Evolutionary conservation across 2,113 vertebrate species (phyloP).

Genomic region (human): DNA sequence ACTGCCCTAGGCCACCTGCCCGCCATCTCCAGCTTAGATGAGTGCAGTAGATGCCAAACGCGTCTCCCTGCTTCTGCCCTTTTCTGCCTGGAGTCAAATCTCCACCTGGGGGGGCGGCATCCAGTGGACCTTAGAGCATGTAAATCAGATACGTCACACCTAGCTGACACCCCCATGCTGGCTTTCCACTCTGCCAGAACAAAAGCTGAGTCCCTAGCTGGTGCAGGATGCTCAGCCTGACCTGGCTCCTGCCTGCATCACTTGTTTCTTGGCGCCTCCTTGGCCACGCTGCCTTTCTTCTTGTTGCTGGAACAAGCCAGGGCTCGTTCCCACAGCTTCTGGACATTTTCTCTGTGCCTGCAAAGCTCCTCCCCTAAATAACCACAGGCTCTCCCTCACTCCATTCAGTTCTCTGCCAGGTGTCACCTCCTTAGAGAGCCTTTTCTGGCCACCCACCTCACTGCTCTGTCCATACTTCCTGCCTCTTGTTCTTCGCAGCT

Average conservation of each 20-base stretch:
- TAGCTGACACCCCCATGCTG: background rate
- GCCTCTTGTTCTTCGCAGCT: conserved; percentile 3
- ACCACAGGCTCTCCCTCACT: background rate
- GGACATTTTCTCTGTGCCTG: background rate
- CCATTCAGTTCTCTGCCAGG: background rate
- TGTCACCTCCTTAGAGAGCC: background rate
- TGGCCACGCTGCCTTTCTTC: background rate
- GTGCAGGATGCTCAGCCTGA: background rate
- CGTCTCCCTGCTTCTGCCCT: background rate
- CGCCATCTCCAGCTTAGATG: background rate
- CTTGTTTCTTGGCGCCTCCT: background rate
- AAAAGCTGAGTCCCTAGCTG: background rate
- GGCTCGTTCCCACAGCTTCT: background rate
- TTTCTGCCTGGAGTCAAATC: background rate
- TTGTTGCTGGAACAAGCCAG: background rate
- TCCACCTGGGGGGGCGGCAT: background rate
- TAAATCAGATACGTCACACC: background rate
- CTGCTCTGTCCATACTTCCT: background rate
- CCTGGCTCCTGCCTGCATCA: background rate
- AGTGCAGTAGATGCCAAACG: background rate
- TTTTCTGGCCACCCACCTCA: background rate
- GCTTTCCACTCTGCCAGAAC: background rate
- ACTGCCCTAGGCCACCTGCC: background rate
- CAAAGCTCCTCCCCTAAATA: background rate
- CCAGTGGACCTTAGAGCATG: background rate